phyloP scores from a whole-genome alignment of 2,113 vertebrate genomes.

The Apaloderma vittatum region DNA sequence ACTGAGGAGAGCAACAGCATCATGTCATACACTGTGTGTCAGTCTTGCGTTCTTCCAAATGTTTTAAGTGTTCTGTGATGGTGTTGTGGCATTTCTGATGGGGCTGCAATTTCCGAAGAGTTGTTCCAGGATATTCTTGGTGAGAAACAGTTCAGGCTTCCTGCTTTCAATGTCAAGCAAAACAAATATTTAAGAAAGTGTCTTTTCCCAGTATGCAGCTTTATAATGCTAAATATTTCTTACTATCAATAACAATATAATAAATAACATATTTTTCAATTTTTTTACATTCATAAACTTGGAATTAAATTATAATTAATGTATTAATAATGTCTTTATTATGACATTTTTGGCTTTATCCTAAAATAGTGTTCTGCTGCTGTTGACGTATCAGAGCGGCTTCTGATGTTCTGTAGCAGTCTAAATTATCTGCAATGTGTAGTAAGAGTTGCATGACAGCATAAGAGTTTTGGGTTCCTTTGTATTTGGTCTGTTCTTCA shows the following conservation, averaged over 20 bases:
- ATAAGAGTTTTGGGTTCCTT: not conserved
- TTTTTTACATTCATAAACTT: not conserved
- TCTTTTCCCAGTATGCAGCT: constrained; percentile 14
- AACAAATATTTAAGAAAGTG: constrained; percentile 5
- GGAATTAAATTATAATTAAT: not conserved
- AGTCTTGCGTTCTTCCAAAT: constrained; percentile 15
- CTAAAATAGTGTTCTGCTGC: not conserved
- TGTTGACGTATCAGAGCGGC: not conserved
- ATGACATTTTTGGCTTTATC: not conserved
- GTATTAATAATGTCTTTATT: not conserved
- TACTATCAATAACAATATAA: not conserved
- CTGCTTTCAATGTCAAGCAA: constrained; percentile 50
- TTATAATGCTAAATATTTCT: not conserved
- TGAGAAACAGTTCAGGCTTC: constrained; percentile 28
- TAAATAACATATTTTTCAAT: not conserved
- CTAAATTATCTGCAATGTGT: not conserved
- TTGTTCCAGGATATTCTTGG: constrained; percentile 35
- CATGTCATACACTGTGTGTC: not conserved
- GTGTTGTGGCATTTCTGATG: constrained; percentile 9
- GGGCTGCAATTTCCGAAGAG: not conserved
- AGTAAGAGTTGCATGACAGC: not conserved
- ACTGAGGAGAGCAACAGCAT: not conserved
- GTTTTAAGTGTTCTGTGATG: constrained; percentile 35
- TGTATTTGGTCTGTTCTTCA: not conserved
- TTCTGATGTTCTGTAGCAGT: not conserved